Conservation (phyloP, 2,113 vertebrate genomes). For the Corynorhinus townsendii region DNA sequence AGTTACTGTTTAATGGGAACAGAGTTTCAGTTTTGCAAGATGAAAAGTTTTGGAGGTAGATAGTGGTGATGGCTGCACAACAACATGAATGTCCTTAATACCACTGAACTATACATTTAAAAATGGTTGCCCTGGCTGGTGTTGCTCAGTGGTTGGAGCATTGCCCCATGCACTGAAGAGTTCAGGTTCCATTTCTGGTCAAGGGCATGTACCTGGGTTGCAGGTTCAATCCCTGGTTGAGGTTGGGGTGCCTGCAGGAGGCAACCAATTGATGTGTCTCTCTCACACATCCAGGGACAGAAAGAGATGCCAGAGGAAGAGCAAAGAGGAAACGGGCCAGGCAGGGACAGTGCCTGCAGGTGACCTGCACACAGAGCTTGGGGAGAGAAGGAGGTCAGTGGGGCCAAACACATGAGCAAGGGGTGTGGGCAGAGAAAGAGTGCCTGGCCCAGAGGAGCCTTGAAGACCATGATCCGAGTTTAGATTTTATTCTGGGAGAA, state of each 20-base stretch:
- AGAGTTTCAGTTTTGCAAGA: not conserved
- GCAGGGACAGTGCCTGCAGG: too few relatives aligned
- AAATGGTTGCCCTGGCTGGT: not conserved
- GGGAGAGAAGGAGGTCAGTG: not conserved
- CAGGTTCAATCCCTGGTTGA: too few relatives aligned
- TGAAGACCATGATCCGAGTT: not conserved
- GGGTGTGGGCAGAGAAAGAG: not conserved
- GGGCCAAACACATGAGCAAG: fast-evolving
- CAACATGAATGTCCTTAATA: not conserved
- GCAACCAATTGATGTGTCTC: too few relatives aligned
- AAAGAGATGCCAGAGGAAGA: not conserved
- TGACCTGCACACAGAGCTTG: not conserved
- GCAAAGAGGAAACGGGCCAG: not conserved
- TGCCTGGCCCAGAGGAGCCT: too few relatives aligned
- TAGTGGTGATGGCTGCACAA: not conserved
- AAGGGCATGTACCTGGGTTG: too few relatives aligned
- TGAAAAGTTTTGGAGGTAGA: not conserved
- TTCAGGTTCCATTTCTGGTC: too few relatives aligned
- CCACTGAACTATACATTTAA: not conserved
- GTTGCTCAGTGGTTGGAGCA: too few relatives aligned
- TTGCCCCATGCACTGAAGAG: too few relatives aligned
- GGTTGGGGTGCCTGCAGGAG: too few relatives aligned
- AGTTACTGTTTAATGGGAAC: not conserved
- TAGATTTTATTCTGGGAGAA: not conserved
- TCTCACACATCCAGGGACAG: not conserved